Base-by-base conservation (phyloP, 2,797 vertebrate species). In the Acanthurus tractus region DNA sequence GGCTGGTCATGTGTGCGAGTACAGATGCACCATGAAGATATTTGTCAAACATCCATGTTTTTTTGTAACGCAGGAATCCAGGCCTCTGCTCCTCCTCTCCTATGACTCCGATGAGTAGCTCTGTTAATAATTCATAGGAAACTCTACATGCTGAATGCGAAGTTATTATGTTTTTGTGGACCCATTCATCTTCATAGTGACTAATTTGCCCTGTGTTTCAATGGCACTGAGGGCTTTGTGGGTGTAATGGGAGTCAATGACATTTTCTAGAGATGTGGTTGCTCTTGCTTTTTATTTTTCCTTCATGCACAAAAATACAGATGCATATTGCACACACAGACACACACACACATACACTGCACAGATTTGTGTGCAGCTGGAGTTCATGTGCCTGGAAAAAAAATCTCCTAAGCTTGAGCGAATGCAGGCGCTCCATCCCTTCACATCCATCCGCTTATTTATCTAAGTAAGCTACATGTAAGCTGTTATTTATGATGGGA, bases 381-480 rank as follows among this genome's bases (percentile, higher is more conserved):
- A 64, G 70, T 87, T 49, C 56, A 69, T 25, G 36, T 77, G 52
- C 46, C 44, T 18, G 9, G 18, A 34, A 34, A 34, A 29, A 68
- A 83, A 57, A 77, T 81, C 63, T 74, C 54, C 57, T 80, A 86
- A 88, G 71, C 88, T 65, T 89, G 90, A 90, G 83, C 84, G 88
- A 92, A 86, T 70, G 75, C 68, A 55, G 50, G 63, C 50, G 61
- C 79, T 75, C 83, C 76, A 73, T 86, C 81, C 75, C 74, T 90
- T 90, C 81, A 79, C 77, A 78, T 82, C 83, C 74, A 57, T 86
- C 82, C 65, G 1, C 52, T 67, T 83, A 84, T 92, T 91, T 90
- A 93, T 93, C 89, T 88, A 82, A 86, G 86, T 92, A 92, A 94
- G 90, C 87, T 89, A 91, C 86, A 88, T 90, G 91, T 92, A 93